Percentiles rank a stretch among this genome's conserved stretches.
phyloP scores from a whole-genome alignment of 1,140 invertebrate genomes.

The Armadillidium nasatum region DNA sequence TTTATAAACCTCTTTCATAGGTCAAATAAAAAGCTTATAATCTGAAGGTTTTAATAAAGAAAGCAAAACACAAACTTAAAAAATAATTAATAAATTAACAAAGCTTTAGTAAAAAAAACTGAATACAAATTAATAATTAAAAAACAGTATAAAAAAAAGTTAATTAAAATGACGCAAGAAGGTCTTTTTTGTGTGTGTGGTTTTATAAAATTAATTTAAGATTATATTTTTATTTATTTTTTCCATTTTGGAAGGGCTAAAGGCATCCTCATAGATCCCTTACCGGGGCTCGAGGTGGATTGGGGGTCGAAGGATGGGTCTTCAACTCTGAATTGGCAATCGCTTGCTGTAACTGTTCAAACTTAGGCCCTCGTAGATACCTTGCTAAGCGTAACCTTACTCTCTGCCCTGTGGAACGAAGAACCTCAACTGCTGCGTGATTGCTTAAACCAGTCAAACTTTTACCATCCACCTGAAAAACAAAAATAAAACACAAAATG shows the following conservation, averaged over 20 bases:
- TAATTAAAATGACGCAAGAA: no score
- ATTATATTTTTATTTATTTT: no score
- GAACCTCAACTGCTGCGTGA: conserved; percentile 89
- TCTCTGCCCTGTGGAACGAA: conserved; percentile 73
- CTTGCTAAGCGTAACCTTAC: conserved; percentile 82
- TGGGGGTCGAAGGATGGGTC: conserved; percentile 37
- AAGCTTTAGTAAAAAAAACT: no score
- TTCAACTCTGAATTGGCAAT: conserved; percentile 58
- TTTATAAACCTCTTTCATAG: no score
- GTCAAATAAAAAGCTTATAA: no score
- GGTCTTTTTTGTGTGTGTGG: no score
- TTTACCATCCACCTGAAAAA: conserved; percentile 70
- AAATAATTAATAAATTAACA: no score
- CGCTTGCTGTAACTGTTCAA: conserved; percentile 88
- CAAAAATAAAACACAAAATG: background rate
- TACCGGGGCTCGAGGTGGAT: conserved; percentile 34
- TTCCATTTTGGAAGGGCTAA: background rate
- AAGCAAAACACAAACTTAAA: no score
- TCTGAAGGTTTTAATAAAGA: no score
- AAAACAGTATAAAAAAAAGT: no score
- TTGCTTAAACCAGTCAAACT: conserved; percentile 92
- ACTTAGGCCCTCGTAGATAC: conserved; percentile 89
- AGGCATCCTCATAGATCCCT: conserved; percentile 10
- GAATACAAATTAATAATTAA: no score
- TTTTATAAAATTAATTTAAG: no score